A percentile compares a stretch with the other conserved stretches of the same genome.
phyloP scores from a whole-genome alignment of 1,140 invertebrate species.

The Pseudomyrmex gracilis region DNA sequence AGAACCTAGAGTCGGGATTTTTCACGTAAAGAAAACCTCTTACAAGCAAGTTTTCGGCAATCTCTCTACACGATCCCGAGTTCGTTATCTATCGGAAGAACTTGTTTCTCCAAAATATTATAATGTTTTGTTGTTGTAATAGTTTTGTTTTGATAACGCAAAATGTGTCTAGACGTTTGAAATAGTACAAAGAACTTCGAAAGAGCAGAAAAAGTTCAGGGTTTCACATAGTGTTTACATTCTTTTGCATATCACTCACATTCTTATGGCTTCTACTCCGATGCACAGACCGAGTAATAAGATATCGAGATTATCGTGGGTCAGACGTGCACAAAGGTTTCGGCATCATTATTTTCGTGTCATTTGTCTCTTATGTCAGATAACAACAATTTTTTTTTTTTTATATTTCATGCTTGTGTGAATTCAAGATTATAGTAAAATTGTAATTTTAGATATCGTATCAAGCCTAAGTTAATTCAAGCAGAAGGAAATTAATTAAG shows the following conservation, averaged over 20 bases:
- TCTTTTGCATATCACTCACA: constrained; percentile 25
- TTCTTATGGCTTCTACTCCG: neutral
- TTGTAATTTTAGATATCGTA: constrained; percentile 17
- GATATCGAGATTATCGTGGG: constrained; percentile 57
- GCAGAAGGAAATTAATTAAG: constrained; percentile 25
- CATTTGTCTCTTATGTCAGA: constrained; percentile 44
- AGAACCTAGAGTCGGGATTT: too few species aligned
- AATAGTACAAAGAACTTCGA: neutral
- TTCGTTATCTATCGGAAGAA: too few species aligned
- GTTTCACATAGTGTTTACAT: constrained; percentile 29
- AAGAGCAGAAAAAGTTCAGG: constrained; percentile 10
- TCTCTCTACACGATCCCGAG: too few species aligned
- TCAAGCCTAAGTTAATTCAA: constrained; percentile 16
- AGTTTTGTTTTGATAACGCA: neutral
- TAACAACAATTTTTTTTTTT: constrained; percentile 29
- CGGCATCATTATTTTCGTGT: constrained; percentile 36
- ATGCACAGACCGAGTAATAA: constrained; percentile 29
- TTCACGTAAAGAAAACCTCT: too few species aligned
- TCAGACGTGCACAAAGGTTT: constrained; percentile 61
- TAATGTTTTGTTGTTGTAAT: too few species aligned
- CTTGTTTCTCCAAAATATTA: too few species aligned
- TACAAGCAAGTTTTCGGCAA: too few species aligned
- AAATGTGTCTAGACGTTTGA: constrained; percentile 2
- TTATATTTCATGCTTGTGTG: neutral
- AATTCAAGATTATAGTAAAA: constrained; percentile 34